Evolutionary conservation across 2,797 vertebrate species (phyloP).

Genomic region (Poliocrania exsul): DNA sequence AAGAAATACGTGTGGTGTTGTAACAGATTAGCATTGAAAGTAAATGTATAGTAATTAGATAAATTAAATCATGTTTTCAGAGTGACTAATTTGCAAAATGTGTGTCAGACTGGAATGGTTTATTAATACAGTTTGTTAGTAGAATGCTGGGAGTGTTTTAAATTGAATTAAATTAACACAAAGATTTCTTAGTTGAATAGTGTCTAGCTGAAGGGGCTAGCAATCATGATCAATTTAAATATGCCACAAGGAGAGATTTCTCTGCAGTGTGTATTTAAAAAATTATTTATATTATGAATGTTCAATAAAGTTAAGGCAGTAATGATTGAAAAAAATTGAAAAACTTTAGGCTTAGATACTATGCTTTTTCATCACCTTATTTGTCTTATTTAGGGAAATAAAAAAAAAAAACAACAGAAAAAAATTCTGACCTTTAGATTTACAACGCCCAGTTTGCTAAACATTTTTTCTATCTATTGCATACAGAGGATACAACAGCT

Average conservation of each 20-base stretch:
- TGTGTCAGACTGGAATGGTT: not conserved
- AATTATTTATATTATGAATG: not conserved
- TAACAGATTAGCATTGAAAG: conserved; percentile 14
- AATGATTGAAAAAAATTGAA: not conserved
- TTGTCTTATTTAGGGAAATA: not conserved
- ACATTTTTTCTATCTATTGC: not conserved
- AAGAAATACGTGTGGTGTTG: not conserved
- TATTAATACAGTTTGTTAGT: not conserved
- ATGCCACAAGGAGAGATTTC: not conserved
- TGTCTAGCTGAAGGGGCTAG: not conserved
- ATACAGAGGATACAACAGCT: not conserved
- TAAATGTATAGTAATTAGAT: not conserved
- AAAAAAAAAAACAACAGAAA: not conserved
- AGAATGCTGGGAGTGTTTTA: not conserved
- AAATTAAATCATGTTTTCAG: not conserved
- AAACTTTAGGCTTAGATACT: not conserved
- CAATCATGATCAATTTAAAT: not conserved
- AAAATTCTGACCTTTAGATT: not conserved
- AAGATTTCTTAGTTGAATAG: not conserved
- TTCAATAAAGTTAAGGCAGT: not conserved
- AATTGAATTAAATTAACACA: not conserved
- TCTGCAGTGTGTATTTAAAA: not conserved
- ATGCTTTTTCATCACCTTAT: fast-evolving
- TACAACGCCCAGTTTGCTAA: not conserved
- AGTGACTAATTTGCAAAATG: not conserved